Percentiles rank a stretch among this genome's conserved stretches.
Conservation (phyloP, 2,888 invertebrate species). For the Stenoptilia bipunctidactyla region DNA sequence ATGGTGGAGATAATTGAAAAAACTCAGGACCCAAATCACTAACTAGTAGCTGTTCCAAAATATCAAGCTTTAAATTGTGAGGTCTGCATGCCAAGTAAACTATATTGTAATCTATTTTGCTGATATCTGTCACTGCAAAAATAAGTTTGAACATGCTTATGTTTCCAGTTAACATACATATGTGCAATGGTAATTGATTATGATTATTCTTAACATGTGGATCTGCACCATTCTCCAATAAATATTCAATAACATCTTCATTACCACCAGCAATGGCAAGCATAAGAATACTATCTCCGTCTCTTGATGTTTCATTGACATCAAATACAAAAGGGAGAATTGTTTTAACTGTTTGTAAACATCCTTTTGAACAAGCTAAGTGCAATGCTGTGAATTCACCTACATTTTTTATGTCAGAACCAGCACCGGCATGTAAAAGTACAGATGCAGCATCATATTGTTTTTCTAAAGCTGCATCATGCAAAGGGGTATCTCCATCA, state of each 20-base stretch:
- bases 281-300: slow-evolving; percentile 47
- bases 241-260: slow-evolving; percentile 39
- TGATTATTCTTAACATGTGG: slow-evolving; percentile 39
- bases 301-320: slow-evolving; percentile 36
- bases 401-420: slow-evolving; percentile 46
- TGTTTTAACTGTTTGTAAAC: slow-evolving; percentile 32
- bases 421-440: slow-evolving; percentile 51
- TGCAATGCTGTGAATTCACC: slow-evolving; percentile 49
- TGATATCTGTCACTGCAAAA: slow-evolving; percentile 31
- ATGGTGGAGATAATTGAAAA: slow-evolving; percentile 41
- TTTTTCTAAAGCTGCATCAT: slow-evolving; percentile 44
- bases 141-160: slow-evolving; percentile 37
- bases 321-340: slow-evolving; percentile 44
- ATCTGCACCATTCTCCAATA: slow-evolving; percentile 47
- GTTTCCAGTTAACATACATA: slow-evolving; percentile 39
- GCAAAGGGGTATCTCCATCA: slow-evolving; percentile 61
- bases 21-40: slow-evolving; percentile 49
- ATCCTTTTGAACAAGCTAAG: slow-evolving; percentile 51
- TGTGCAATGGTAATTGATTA: slow-evolving; percentile 41
- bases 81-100: slow-evolving; percentile 51
- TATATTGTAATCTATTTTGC: slow-evolving; percentile 37
- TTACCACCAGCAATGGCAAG: slow-evolving; percentile 37
- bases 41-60: slow-evolving; percentile 41
- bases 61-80: slow-evolving; percentile 50
- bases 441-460: slow-evolving; percentile 35